Evolutionary conservation across 2,113 vertebrate species (phyloP), one percentile per base, ranked within the genome.

Genomic region (Spermophilus dauricus): DNA sequence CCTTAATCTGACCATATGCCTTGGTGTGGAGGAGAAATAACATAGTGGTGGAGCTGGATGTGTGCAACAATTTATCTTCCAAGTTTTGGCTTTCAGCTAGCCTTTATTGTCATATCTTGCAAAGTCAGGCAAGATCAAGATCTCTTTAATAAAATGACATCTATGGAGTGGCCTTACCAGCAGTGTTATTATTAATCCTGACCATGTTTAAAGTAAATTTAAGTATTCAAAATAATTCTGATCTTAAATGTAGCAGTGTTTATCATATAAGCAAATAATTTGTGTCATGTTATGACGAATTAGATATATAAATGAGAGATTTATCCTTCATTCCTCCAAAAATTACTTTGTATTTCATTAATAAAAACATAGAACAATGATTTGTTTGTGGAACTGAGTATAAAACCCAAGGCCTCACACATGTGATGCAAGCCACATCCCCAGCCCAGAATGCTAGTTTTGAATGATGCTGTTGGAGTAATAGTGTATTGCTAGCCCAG

Each of bases 151-250:
- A 78, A 82, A 34, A 97, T 17, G 48, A 90, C 8, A 83, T 18
- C n/a, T 70, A 76, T 2, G 4, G 28, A 3, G 34, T 30, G 20
- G n/a, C n/a, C 34, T 72, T 67, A 82, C 9, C 24, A 83, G 69
- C 26, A 28, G 17, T 78, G n/a, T 56, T 69, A 67, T 42, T 75
- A 61, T 9, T 73, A 70, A 26, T 94, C 45, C 56, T 76, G n/a
- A 90, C 18, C 18, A 84, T 9, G 42, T 56, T 85, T 95, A 76
- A 26, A 48, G 42, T 45, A 16, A 45, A 42, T 76, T 78, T 86
- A 75, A 65, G 92, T 78, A 65, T 58, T 95, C 85, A 80, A 89
- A 80, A 94, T 32, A 91, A 89, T 82, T 93, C 34, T 97, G 73
- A 85, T 73, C 85, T 86, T 45, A 95, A 96, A 96, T 39, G 4